Conservation (phyloP, 2,888 invertebrate species). For the Pocota personata region DNA sequence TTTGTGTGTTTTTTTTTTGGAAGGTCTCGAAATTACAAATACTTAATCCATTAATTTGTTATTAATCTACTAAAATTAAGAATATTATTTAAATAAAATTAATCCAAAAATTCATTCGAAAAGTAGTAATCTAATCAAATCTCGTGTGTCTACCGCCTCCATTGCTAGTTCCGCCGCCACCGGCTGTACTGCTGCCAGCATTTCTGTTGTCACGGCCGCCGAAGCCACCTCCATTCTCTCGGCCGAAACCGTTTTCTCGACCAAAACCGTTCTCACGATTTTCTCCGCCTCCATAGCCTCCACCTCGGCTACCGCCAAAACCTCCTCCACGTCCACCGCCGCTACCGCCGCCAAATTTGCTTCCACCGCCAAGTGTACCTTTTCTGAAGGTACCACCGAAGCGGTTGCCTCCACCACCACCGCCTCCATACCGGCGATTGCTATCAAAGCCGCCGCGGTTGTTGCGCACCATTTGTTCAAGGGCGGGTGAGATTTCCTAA, state of each 20-base stretch:
- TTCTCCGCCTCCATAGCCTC: constrained; percentile 44
- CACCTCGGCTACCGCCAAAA: constrained; percentile 62
- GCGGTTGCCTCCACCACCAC: constrained; percentile 78
- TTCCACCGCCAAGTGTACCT: constrained; percentile 75
- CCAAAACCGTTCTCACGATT: constrained; percentile 62
- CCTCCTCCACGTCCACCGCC: constrained; percentile 71
- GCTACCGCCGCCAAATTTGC: constrained; percentile 77
- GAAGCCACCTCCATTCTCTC: constrained; percentile 41
- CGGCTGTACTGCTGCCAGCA: constrained; percentile 37
- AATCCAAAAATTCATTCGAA: constrained; percentile 47
- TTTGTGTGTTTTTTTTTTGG: neutral
- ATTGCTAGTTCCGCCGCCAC: neutral
- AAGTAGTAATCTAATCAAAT: constrained; percentile 62
- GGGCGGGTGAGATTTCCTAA: constrained; percentile 92
- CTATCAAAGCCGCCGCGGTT: constrained; percentile 85
- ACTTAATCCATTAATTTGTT: constrained; percentile 66
- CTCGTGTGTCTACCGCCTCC: constrained; percentile 60
- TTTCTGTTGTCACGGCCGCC: constrained; percentile 75
- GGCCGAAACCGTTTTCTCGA: constrained; percentile 30
- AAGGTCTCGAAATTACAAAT: constrained; percentile 43
- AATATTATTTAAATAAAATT: constrained; percentile 65
- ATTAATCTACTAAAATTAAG: constrained; percentile 67
- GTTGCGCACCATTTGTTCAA: constrained; percentile 90
- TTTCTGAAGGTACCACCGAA: constrained; percentile 79
- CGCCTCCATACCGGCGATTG: constrained; percentile 83